Evolutionary conservation across 2,888 invertebrate genomes (phyloP).

Genomic region (Helobdella robusta): DNA sequence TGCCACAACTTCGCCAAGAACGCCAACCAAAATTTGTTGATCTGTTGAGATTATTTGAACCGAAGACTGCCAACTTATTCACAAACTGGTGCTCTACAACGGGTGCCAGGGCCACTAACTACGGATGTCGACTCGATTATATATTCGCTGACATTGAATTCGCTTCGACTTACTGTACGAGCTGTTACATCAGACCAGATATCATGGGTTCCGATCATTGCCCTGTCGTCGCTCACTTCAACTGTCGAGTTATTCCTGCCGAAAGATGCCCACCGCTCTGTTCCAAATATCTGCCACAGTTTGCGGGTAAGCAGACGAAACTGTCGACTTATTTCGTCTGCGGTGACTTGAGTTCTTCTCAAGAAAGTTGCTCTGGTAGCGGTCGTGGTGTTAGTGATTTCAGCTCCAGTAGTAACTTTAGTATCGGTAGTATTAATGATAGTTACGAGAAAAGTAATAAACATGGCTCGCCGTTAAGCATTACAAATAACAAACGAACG

Average conservation of each 20-base stretch:
- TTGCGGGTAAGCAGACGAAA: conserved; percentile 48
- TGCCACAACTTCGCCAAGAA: background rate
- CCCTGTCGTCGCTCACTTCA: conserved; percentile 49
- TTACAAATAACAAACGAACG: too few relatives aligned
- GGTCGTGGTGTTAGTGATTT: background rate
- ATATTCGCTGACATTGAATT: conserved; percentile 47
- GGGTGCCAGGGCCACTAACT: conserved; percentile 52
- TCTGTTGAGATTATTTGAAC: conserved; percentile 51
- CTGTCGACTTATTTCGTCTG: conserved; percentile 34
- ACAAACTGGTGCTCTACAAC: conserved; percentile 53
- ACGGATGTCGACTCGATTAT: conserved; percentile 53
- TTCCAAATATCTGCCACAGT: conserved; percentile 52
- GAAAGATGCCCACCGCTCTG: conserved; percentile 47
- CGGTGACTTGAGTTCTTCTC: background rate
- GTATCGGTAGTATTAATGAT: too few relatives aligned
- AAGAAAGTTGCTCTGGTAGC: background rate
- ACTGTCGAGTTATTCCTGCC: conserved; percentile 38
- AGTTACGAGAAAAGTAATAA: too few relatives aligned
- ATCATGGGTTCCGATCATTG: conserved; percentile 54
- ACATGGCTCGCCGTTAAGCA: too few relatives aligned
- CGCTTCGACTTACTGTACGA: conserved; percentile 31
- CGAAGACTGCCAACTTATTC: conserved; percentile 46
- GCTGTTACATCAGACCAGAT: conserved; percentile 42
- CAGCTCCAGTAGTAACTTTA: background rate
- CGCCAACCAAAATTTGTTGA: conserved; percentile 48